These are phyloP conservation scores for Diplolepis rosae DNA, from an alignment of 2,888 invertebrate species.

Conservation along the genomic window DNA sequence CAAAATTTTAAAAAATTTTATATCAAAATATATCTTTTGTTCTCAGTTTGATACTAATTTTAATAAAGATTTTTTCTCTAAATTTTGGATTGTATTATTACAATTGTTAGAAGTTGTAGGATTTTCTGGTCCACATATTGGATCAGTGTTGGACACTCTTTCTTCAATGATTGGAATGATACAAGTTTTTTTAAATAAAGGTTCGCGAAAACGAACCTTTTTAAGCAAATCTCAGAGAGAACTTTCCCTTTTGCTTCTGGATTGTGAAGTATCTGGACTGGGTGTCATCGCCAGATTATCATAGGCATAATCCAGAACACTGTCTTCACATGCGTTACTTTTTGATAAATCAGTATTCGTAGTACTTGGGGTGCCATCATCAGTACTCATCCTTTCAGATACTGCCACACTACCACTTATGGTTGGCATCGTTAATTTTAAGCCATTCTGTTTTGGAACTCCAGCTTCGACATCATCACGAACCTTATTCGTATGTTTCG, in stretches of 20 bases:
- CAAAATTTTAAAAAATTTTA: no score
- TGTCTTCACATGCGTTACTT: constrained; percentile 85
- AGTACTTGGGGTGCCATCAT: constrained; percentile 79
- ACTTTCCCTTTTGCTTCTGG: constrained; percentile 65
- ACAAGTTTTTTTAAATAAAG: constrained; percentile 4
- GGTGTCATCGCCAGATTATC: constrained; percentile 86
- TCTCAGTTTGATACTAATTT: not conserved
- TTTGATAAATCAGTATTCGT: constrained; percentile 83
- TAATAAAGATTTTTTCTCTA: not conserved
- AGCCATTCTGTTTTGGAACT: constrained; percentile 55
- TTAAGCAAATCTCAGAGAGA: constrained; percentile 58
- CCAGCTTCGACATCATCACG: constrained; percentile 61
- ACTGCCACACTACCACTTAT: constrained; percentile 62
- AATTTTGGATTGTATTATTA: no score
- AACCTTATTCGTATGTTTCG: constrained; percentile 53
- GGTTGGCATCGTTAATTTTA: constrained; percentile 66
- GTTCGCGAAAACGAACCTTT: constrained; percentile 23
- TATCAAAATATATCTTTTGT: no score
- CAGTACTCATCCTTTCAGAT: constrained; percentile 63
- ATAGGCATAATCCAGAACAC: constrained; percentile 85
- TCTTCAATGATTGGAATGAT: constrained; percentile 2
- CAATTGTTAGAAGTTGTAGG: not conserved
- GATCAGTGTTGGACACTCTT: not conserved
- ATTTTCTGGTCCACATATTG: not conserved
- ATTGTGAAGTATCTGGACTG: constrained; percentile 73